phyloP scores from a whole-genome alignment of 2,888 invertebrate genomes.

The Hedychridium roseum region DNA sequence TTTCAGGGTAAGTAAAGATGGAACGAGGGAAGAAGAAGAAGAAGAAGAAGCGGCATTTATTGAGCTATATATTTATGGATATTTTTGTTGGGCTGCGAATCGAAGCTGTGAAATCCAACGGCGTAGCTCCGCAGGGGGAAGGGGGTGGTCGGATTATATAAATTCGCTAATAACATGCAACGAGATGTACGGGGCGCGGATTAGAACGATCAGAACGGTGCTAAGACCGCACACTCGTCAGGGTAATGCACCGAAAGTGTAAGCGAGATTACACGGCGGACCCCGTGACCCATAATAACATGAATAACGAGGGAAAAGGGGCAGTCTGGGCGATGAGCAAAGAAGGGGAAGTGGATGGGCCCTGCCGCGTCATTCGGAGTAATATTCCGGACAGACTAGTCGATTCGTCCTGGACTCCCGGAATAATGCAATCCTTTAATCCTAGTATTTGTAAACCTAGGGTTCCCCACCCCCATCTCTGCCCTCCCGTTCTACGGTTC shows the following conservation, averaged over 20 bases:
- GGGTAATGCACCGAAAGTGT: too few species aligned
- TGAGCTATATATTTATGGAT: too few species aligned
- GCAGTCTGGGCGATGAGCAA: constrained; percentile 12
- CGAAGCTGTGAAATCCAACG: too few species aligned
- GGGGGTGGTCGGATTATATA: constrained; percentile 43
- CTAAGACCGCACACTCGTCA: background rate
- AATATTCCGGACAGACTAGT: constrained; percentile 43
- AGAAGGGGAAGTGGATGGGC: background rate
- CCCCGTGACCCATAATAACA: constrained; percentile 47
- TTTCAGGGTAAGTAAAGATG: too few species aligned
- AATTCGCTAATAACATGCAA: constrained; percentile 63
- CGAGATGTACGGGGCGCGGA: constrained; percentile 41
- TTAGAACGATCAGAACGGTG: constrained; percentile 25
- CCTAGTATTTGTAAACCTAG: too few species aligned
- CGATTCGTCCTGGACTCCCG: constrained; percentile 22
- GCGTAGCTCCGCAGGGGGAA: too few species aligned
- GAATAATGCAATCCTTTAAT: constrained; percentile 13
- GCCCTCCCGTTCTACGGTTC: too few species aligned
- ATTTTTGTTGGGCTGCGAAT: too few species aligned
- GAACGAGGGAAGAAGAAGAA: too few species aligned
- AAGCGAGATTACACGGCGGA: constrained; percentile 34
- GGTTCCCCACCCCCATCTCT: too few species aligned
- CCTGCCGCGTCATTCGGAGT: constrained; percentile 30
- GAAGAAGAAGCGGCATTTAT: too few species aligned
- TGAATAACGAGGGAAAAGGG: constrained; percentile 38